Evolutionary conservation across 1,140 invertebrate genomes (phyloP).

Genomic region (Diabrotica virgifera): DNA sequence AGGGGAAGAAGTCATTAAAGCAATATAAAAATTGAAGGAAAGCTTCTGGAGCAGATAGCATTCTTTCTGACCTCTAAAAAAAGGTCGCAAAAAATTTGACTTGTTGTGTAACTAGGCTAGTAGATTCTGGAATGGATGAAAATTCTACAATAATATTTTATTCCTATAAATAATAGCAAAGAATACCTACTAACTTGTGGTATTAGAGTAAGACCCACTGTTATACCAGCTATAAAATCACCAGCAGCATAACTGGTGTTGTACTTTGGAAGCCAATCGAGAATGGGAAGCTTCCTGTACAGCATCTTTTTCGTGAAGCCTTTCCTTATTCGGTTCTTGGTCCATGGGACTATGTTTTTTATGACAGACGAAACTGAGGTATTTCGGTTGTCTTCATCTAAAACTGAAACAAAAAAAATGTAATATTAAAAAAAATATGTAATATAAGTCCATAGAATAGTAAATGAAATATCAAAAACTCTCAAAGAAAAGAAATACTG

Average conservation of each 20-base stretch:
- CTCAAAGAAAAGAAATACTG: too few relatives aligned
- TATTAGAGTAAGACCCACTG: conserved; percentile 75
- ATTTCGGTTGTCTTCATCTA: conserved; percentile 18
- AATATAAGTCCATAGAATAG: background rate
- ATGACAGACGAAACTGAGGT: conserved; percentile 9
- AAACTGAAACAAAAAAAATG: conserved; percentile 24
- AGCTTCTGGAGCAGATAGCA: too few relatives aligned
- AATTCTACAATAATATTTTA: too few relatives aligned
- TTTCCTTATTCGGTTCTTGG: conserved; percentile 41
- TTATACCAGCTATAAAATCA: conserved; percentile 82
- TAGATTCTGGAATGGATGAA: too few relatives aligned
- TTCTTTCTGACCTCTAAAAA: too few relatives aligned
- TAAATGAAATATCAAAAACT: conserved; percentile 1
- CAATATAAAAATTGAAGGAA: too few relatives aligned
- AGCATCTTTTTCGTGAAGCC: conserved; percentile 65
- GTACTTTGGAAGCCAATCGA: conserved; percentile 73
- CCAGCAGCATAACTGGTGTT: conserved; percentile 61
- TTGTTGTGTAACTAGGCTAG: too few relatives aligned
- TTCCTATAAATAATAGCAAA: too few relatives aligned
- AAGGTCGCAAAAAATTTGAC: too few relatives aligned
- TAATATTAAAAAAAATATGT: background rate
- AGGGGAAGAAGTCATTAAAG: too few relatives aligned
- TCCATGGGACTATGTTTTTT: conserved; percentile 21
- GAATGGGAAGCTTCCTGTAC: conserved; percentile 67
- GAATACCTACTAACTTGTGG: conserved; percentile 54